These are phyloP conservation scores for Apamea crenata DNA, from an alignment of 2,888 invertebrate species.

Conservation along the genomic window DNA sequence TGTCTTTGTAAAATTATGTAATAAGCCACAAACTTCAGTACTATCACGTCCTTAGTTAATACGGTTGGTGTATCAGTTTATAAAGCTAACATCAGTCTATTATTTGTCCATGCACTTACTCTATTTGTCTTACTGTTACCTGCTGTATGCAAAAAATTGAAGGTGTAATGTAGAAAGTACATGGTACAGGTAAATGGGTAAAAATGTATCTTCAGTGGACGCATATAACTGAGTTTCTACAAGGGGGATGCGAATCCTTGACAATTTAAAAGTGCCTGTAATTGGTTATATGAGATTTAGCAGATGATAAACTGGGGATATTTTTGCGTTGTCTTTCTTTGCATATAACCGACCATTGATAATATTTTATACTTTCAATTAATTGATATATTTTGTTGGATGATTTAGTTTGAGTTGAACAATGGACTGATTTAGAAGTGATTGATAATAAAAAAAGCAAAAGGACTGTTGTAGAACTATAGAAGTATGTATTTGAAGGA, in stretches of 20 bases:
- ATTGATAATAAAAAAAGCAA: neutral
- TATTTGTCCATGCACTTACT: neutral
- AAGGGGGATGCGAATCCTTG: too few relatives aligned
- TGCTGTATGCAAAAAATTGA: neutral
- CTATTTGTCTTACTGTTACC: neutral
- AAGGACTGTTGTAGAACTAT: neutral
- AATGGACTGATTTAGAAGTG: neutral
- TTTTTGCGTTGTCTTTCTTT: neutral
- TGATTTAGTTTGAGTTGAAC: neutral
- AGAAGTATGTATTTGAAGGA: neutral
- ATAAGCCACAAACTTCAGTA: neutral
- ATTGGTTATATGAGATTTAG: neutral
- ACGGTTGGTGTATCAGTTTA: neutral
- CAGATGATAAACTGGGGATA: neutral
- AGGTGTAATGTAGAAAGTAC: neutral
- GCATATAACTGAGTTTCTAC: neutral
- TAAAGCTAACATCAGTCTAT: neutral
- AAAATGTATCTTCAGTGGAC: neutral
- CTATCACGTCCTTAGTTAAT: neutral
- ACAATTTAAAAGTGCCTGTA: neutral
- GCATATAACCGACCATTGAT: neutral
- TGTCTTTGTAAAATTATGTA: neutral
- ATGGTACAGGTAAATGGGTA: neutral
- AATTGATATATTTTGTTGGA: neutral
- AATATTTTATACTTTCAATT: neutral